Conservation (phyloP, 2,888 invertebrate genomes). For the Hyposoter didymator region DNA sequence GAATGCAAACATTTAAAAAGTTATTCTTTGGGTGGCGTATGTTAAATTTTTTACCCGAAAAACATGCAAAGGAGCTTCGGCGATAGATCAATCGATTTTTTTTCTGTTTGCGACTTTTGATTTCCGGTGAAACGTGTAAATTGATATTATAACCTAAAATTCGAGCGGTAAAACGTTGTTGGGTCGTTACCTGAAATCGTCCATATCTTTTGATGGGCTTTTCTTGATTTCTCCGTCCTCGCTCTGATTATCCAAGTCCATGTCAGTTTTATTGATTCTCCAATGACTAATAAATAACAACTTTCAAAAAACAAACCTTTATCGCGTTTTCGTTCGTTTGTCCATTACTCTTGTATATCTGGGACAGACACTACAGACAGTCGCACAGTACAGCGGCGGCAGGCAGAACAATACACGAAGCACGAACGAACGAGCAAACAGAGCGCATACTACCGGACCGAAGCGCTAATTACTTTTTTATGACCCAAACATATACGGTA, state of each 20-base stretch:
- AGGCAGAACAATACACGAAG: neutral
- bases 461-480: neutral
- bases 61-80: neutral
- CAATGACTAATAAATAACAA: slow-evolving; percentile 45
- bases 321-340: slow-evolving; percentile 59
- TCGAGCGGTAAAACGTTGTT: slow-evolving; percentile 32
- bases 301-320: slow-evolving; percentile 60
- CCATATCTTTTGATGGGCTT: slow-evolving; percentile 87
- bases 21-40: neutral
- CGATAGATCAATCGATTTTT: neutral
- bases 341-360: slow-evolving; percentile 21
- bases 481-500: neutral
- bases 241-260: slow-evolving; percentile 89
- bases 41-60: neutral
- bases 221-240: slow-evolving; percentile 94
- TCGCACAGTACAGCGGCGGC: neutral
- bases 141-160: slow-evolving; percentile 67
- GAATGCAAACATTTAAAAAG: neutral
- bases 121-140: slow-evolving; percentile 28
- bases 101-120: slow-evolving; percentile 8
- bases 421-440: neutral
- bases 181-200: slow-evolving; percentile 78
- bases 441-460: neutral
- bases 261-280: slow-evolving; percentile 74
- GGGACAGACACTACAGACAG: neutral